These are phyloP conservation scores for Sebastes trivittatus DNA, from an alignment of 2,797 vertebrate genomes.

Conservation along the genomic window DNA sequence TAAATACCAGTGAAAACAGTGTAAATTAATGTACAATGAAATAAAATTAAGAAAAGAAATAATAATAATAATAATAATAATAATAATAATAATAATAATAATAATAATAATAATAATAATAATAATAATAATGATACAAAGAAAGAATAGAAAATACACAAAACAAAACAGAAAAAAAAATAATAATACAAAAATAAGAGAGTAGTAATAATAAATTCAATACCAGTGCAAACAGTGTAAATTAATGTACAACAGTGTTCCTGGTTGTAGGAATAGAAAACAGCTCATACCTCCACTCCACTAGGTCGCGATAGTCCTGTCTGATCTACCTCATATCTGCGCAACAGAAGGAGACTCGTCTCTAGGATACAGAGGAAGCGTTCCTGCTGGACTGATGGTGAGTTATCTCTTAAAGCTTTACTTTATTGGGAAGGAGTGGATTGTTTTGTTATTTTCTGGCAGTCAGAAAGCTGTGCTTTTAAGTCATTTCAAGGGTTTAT, in stretches of 20 bases:
- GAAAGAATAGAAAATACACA: no score
- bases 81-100: no score
- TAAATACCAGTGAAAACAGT: not conserved
- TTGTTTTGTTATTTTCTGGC: fast-evolving
- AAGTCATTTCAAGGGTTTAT: fast-evolving
- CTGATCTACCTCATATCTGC: fast-evolving
- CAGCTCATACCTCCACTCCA: slow-evolving; percentile 10
- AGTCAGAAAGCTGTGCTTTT: not conserved
- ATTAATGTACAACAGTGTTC: fast-evolving
- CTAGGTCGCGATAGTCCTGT: slow-evolving; percentile 43
- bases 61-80: no score
- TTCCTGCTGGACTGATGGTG: not conserved
- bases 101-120: no score
- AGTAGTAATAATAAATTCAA: no score
- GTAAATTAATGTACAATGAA: not conserved
- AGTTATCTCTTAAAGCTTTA: not conserved
- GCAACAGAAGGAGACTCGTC: slow-evolving; percentile 27
- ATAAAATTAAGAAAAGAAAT: no score
- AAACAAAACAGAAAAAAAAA: no score
- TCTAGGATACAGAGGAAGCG: slow-evolving; percentile 54
- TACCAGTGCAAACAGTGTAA: no score
- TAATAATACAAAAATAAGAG: no score
- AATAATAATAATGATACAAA: no score
- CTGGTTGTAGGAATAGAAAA: not conserved
- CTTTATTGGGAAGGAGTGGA: fast-evolving